phyloP scores from a whole-genome alignment of 1,140 invertebrate species.

The Drusus annulatus region DNA sequence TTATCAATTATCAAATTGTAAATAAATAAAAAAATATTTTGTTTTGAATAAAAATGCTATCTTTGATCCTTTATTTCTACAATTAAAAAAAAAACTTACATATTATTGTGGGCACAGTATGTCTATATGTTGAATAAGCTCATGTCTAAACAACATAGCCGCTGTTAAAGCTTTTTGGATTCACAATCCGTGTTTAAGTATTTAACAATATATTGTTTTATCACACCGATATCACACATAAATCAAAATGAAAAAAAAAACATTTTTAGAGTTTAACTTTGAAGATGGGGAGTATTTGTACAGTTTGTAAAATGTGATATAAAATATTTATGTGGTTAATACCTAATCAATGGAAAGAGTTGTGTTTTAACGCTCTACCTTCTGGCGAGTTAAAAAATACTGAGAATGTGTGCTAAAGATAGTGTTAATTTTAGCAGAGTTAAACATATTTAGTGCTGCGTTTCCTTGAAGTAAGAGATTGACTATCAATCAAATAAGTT shows the following conservation, averaged over 20 bases:
- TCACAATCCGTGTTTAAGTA: conserved; percentile 22
- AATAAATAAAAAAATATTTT: background rate
- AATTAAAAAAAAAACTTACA: conserved; percentile 29
- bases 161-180: conserved; percentile 28
- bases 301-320: background rate
- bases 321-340: conserved; percentile 11
- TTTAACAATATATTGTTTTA: conserved; percentile 14
- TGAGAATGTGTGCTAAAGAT: background rate
- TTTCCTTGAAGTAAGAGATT: background rate
- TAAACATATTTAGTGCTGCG: background rate
- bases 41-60: conserved; percentile 19
- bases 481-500: conserved; percentile 62
- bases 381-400: conserved; percentile 19
- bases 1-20: background rate
- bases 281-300: conserved; percentile 22
- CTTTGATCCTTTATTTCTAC: conserved; percentile 29
- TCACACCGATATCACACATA: background rate
- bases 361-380: background rate
- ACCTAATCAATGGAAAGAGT: conserved; percentile 16
- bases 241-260: too few species aligned
- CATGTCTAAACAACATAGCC: background rate
- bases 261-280: background rate
- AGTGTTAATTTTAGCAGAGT: conserved; percentile 4
- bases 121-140: conserved; percentile 18
- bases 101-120: conserved; percentile 3